phyloP scores from a whole-genome alignment of 2,888 invertebrate species.

The Rotaria socialis region DNA sequence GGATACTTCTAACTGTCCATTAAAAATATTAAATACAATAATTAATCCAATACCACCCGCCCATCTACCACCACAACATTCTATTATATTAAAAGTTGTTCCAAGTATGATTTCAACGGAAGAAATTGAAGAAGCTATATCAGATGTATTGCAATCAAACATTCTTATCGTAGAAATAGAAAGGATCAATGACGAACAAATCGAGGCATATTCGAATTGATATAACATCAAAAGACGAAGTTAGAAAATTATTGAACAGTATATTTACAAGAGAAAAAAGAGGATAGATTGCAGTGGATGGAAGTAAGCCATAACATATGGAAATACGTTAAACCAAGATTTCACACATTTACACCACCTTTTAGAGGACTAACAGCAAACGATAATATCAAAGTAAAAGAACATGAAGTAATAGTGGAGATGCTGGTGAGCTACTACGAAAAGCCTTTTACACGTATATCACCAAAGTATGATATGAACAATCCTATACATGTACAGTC shows the following conservation, averaged over 20 bases:
- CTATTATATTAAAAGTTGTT: neutral
- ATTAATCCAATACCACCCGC: neutral
- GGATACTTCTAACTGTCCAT: neutral
- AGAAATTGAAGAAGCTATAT: neutral
- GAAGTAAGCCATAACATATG: too few species aligned
- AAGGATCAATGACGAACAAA: neutral
- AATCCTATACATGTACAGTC: too few species aligned
- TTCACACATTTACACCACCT: too few species aligned
- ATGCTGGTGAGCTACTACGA: too few species aligned
- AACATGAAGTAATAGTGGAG: too few species aligned
- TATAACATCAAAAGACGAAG: neutral
- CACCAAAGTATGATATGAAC: too few species aligned
- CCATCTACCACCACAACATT: neutral
- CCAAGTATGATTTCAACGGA: neutral
- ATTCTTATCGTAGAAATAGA: neutral
- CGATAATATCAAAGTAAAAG: too few species aligned
- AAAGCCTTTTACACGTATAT: too few species aligned
- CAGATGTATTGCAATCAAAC: neutral
- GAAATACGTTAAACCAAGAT: too few species aligned
- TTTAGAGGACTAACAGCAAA: too few species aligned
- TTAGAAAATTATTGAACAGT: neutral
- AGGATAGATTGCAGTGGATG: too few species aligned
- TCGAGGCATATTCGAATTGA: neutral
- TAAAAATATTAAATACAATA: neutral
- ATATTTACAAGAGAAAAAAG: too few species aligned